These are phyloP conservation scores for Drosophila aff. DNA, from an alignment of 1,140 invertebrate genomes.

Conservation along the genomic window DNA sequence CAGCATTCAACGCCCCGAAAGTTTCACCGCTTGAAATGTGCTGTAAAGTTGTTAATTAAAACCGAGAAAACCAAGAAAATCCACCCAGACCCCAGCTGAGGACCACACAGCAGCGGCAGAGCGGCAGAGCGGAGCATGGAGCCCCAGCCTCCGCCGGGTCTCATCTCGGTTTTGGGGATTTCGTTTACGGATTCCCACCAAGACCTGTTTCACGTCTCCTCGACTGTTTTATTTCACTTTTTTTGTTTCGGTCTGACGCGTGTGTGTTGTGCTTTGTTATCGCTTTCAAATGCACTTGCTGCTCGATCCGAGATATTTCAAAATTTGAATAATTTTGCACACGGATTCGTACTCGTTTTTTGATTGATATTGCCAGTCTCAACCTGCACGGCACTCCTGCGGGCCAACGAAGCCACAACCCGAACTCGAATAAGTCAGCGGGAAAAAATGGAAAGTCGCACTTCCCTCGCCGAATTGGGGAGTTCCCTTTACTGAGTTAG, in stretches of 20 bases:
- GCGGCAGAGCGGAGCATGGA: no score
- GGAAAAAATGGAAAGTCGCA: not conserved
- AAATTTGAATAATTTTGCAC: slow-evolving; percentile 58
- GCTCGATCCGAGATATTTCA: slow-evolving; percentile 33
- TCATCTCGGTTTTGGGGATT: slow-evolving; percentile 48
- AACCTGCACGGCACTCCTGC: slow-evolving; percentile 53
- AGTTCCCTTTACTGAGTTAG: not conserved
- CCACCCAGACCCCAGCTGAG: slow-evolving; percentile 53
- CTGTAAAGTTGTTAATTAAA: slow-evolving; percentile 83
- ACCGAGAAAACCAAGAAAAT: slow-evolving; percentile 60
- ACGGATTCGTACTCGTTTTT: slow-evolving; percentile 56
- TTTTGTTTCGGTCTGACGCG: not conserved
- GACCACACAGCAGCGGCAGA: slow-evolving; percentile 54
- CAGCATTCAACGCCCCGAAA: slow-evolving; percentile 58
- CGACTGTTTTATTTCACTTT: slow-evolving; percentile 1
- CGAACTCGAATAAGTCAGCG: slow-evolving; percentile 30
- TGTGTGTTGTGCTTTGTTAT: slow-evolving; percentile 32
- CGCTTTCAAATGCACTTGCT: slow-evolving; percentile 61
- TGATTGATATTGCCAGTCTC: slow-evolving; percentile 58
- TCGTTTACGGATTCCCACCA: slow-evolving; percentile 65
- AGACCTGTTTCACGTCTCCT: slow-evolving; percentile 42
- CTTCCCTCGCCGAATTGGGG: not conserved
- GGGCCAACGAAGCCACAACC: slow-evolving; percentile 39
- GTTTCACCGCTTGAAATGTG: slow-evolving; percentile 75
- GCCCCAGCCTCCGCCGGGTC: slow-evolving; percentile 1